Percentiles rank a stretch among this genome's conserved stretches.
Conservation (phyloP, 1,140 invertebrate genomes). For the Drosophila mayri region DNA sequence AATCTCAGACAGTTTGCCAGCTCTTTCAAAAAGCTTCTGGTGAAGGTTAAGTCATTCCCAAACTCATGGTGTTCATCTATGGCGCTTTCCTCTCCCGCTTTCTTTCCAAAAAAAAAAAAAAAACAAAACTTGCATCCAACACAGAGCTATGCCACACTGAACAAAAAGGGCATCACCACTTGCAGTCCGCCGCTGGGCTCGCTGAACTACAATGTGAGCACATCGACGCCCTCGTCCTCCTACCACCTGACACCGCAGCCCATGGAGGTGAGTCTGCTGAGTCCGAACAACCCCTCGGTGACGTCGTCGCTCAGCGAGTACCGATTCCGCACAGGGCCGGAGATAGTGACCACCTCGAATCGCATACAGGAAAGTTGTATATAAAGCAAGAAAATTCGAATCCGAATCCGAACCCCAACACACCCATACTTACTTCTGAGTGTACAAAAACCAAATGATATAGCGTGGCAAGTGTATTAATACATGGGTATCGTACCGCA, state of each 20-base stretch:
- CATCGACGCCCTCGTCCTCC: constrained; percentile 79
- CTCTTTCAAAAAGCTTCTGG: constrained; percentile 16
- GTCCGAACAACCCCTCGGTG: constrained; percentile 85
- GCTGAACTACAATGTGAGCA: constrained; percentile 70
- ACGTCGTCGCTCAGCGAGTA: constrained; percentile 88
- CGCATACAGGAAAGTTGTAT: constrained; percentile 95
- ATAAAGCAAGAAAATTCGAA: constrained; percentile 86
- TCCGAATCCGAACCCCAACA: constrained; percentile 3
- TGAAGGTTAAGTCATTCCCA: constrained; percentile 4
- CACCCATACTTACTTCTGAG: constrained; percentile 61
- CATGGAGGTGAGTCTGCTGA: constrained; percentile 84
- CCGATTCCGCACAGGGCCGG: constrained; percentile 89
- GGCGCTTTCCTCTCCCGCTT: constrained; percentile 11
- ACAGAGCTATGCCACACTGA: constrained; percentile 84
- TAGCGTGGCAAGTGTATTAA: constrained; percentile 58
- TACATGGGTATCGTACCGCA: constrained; percentile 69
- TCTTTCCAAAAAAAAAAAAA: constrained; percentile 1
- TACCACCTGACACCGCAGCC: constrained; percentile 83
- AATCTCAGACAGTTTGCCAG: constrained; percentile 2
- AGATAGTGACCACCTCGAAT: constrained; percentile 93
- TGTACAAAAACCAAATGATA: constrained; percentile 61
- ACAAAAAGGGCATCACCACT: constrained; percentile 84
- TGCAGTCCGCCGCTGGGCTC: constrained; percentile 79
- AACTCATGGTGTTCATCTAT: constrained; percentile 34
- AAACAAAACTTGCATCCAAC: not conserved